A percentile compares a stretch with the other conserved stretches of the same genome.
Evolutionary conservation across 2,888 invertebrate genomes (phyloP).

Genomic region (Patella ulyssiponensis): DNA sequence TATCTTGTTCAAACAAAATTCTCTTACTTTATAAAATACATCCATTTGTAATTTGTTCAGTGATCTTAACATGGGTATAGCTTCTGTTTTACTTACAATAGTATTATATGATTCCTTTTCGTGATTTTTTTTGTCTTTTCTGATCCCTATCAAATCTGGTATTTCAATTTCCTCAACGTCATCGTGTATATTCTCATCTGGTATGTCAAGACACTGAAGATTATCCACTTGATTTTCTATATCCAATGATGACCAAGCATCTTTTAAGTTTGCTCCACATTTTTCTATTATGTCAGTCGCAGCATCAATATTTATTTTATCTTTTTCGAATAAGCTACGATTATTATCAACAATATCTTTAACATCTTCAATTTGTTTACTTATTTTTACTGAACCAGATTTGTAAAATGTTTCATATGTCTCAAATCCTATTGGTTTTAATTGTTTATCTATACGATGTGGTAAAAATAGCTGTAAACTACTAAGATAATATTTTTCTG

Average conservation of each 20-base stretch:
- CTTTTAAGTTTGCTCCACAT: background rate
- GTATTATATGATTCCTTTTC: background rate
- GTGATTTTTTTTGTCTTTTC: background rate
- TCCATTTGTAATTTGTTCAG: conserved; percentile 20
- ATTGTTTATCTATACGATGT: conserved; percentile 2
- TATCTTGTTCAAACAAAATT: conserved; percentile 20
- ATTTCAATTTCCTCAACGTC: background rate
- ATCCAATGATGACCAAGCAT: conserved; percentile 14
- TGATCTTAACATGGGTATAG: conserved; percentile 8
- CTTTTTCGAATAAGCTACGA: background rate
- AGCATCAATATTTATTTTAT: background rate
- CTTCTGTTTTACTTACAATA: background rate
- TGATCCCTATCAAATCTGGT: background rate
- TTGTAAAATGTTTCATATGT: conserved; percentile 7
- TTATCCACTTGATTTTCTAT: conserved; percentile 10
- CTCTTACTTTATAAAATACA: conserved; percentile 25
- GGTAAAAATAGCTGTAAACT: conserved; percentile 15
- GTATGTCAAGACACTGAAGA: background rate
- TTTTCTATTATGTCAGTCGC: background rate
- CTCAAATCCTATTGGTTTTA: conserved; percentile 2
- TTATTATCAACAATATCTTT: conserved; percentile 10
- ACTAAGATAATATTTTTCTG: conserved; percentile 17
- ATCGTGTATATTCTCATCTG: background rate
- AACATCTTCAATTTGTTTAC: background rate
- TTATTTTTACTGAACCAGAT: background rate